Base-by-base conservation (phyloP, 30 jellyfish, hydroid and myxozoan genomes). In the Chrysaora quinquecirrha region DNA sequence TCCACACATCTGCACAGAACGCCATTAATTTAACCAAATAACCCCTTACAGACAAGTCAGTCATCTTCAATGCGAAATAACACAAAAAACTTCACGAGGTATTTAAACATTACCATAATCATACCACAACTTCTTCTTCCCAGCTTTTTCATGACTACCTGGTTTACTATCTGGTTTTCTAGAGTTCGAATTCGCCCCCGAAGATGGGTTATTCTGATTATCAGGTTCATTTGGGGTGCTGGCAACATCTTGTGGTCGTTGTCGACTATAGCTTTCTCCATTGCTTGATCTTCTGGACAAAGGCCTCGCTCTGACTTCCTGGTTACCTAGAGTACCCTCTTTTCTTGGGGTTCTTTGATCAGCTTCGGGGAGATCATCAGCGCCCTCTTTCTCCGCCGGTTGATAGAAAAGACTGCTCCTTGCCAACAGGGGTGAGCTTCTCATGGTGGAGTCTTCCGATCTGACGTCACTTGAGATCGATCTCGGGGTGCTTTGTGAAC, bases 41-140 rank as follows among this genome's bases (percentile, higher is more conserved):
- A n/a, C n/a, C n/a, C n/a, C n/a, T n/a, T n/a, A n/a, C n/a, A n/a
- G n/a, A n/a, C n/a, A n/a, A n/a, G n/a, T n/a, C n/a, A n/a, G n/a
- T n/a, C n/a, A n/a, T n/a, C n/a, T n/a, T n/a, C n/a, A n/a, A n/a
- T n/a, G n/a, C n/a, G n/a, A n/a, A n/a, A n/a, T n/a, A n/a, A n/a
- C n/a, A n/a, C n/a, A n/a, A n/a, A n/a, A n/a, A n/a, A n/a, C n/a
- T n/a, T n/a, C n/a, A 38, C 14, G 54, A 14, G 54, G 11, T 14
- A 38, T 38, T 85, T 49, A 91, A 23, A 85, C 98, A 29, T 64
- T 62, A 1, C 98, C 98, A 65, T 84, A 91, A 60, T 91, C 98
- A 50, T 91, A 91, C 98, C 98, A 91, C 14, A 73, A 66, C 75
- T 75, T 83, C 84, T 86, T 79, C 73, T 76, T 67, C 49, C 61